Evolutionary conservation across 30 jellyfish, hydroid and myxozoan species (phyloP).

Genomic region (Rhopilema esculentum): DNA sequence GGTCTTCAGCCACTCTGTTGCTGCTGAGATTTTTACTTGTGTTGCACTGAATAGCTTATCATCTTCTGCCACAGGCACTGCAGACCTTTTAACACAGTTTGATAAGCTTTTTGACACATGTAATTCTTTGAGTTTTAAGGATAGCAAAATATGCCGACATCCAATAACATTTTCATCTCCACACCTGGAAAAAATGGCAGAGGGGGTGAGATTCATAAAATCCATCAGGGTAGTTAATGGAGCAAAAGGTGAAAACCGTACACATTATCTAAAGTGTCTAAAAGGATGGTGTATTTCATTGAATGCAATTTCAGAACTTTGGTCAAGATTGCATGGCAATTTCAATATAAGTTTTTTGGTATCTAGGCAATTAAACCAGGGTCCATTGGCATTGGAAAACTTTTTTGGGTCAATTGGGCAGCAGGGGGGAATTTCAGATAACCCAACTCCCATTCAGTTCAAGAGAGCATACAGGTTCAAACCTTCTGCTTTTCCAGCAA

Average conservation of each 20-base stretch:
- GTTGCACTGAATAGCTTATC: conserved; percentile 61
- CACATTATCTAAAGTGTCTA: conserved; percentile 17
- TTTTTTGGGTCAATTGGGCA: conserved; percentile 37
- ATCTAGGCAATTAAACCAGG: conserved; percentile 57
- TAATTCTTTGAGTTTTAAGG: conserved; percentile 37
- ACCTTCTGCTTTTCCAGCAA: neutral
- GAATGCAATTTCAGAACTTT: conserved; percentile 19
- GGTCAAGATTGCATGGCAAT: conserved; percentile 16
- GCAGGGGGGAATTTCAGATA: conserved; percentile 50
- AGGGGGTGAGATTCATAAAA: conserved; percentile 11
- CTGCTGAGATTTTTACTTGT: conserved; percentile 41
- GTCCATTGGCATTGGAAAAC: conserved; percentile 59
- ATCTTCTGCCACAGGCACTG: conserved; percentile 50
- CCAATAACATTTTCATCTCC: conserved; percentile 19
- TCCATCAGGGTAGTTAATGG: conserved; percentile 24
- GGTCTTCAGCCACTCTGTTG: conserved; percentile 29
- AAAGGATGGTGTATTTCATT: conserved; percentile 53
- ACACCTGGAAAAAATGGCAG: conserved; percentile 20
- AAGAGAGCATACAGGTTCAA: conserved; percentile 7
- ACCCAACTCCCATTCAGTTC: conserved; percentile 40
- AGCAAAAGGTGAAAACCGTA: conserved; percentile 9
- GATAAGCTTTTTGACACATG: conserved; percentile 43
- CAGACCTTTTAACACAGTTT: neutral
- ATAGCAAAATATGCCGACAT: conserved; percentile 20
- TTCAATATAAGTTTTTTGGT: neutral